These are phyloP conservation scores for Muscicapa adusta DNA, from an alignment of 2,113 vertebrate genomes.

Conservation along the genomic window DNA sequence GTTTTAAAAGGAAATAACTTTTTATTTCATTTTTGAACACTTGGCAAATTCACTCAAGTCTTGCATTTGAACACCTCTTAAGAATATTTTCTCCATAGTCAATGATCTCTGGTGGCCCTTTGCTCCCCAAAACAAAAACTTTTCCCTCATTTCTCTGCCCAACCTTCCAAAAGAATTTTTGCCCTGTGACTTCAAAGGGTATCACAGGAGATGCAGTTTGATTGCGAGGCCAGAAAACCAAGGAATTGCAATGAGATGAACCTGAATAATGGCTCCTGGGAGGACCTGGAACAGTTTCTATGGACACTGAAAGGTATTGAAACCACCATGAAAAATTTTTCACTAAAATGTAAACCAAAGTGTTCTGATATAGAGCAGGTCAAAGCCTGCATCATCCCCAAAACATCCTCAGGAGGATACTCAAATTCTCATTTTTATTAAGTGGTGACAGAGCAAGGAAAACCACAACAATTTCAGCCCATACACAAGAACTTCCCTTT, in stretches of 20 bases:
- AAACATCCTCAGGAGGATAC: neutral
- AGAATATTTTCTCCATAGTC: neutral
- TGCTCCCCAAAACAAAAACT: neutral
- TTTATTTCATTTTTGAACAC: neutral
- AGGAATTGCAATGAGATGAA: neutral
- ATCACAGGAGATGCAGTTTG: neutral
- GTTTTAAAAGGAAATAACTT: neutral
- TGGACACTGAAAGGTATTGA: neutral
- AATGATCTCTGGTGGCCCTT: neutral
- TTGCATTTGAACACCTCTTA: neutral
- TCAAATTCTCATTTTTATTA: neutral
- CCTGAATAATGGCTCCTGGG: neutral
- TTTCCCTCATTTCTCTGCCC: neutral
- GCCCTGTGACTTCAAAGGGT: neutral
- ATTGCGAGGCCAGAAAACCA: neutral
- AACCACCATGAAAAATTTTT: neutral
- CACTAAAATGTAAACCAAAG: neutral
- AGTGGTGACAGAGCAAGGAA: neutral
- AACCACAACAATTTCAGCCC: neutral
- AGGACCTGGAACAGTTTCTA: neutral
- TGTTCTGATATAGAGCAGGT: neutral
- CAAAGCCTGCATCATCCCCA: neutral
- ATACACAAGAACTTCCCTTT: neutral
- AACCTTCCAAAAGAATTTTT: neutral
- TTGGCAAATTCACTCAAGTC: neutral